These are phyloP conservation scores for Aphelinus certus DNA, from an alignment of 1,140 invertebrate species.

Conservation along the genomic window DNA sequence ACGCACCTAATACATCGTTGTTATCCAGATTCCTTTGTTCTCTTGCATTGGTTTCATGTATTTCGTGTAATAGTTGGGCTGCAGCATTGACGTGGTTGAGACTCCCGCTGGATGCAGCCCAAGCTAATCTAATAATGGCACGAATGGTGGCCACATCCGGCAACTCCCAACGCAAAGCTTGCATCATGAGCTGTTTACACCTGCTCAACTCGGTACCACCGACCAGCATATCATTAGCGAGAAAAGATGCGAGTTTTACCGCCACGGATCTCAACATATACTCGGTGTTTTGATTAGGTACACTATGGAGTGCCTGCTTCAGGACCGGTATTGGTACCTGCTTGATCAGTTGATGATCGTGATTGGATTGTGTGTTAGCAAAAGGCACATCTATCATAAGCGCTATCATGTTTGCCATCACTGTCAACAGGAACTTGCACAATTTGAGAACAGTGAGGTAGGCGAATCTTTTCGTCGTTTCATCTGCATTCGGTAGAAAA, in stretches of 20 bases:
- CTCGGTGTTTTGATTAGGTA: slow-evolving; percentile 77
- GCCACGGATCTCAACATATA: slow-evolving; percentile 78
- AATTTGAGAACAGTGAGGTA: slow-evolving; percentile 89
- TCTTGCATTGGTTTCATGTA: slow-evolving; percentile 66
- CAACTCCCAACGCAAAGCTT: slow-evolving; percentile 72
- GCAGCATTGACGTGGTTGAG: slow-evolving; percentile 74
- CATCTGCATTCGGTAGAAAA: slow-evolving; percentile 84
- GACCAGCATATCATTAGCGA: slow-evolving; percentile 71
- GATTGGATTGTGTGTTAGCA: slow-evolving; percentile 52
- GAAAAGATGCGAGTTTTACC: slow-evolving; percentile 76
- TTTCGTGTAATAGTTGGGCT: slow-evolving; percentile 72
- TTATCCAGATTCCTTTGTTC: slow-evolving; percentile 63
- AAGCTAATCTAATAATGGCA: slow-evolving; percentile 79
- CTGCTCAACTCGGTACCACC: slow-evolving; percentile 63
- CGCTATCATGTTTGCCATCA: slow-evolving; percentile 81
- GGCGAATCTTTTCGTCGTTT: slow-evolving; percentile 83
- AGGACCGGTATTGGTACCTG: slow-evolving; percentile 68
- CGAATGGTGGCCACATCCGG: slow-evolving; percentile 75
- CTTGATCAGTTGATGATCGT: slow-evolving; percentile 60
- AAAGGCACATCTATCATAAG: slow-evolving; percentile 67
- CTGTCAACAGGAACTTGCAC: slow-evolving; percentile 87
- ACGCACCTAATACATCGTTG: slow-evolving; percentile 65
- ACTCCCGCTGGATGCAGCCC: slow-evolving; percentile 80
- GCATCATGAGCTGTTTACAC: slow-evolving; percentile 65
- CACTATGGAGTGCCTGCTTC: slow-evolving; percentile 75